phyloP scores from a whole-genome alignment of 2,113 vertebrate species.

The Phalacrocorax pelagicus region DNA sequence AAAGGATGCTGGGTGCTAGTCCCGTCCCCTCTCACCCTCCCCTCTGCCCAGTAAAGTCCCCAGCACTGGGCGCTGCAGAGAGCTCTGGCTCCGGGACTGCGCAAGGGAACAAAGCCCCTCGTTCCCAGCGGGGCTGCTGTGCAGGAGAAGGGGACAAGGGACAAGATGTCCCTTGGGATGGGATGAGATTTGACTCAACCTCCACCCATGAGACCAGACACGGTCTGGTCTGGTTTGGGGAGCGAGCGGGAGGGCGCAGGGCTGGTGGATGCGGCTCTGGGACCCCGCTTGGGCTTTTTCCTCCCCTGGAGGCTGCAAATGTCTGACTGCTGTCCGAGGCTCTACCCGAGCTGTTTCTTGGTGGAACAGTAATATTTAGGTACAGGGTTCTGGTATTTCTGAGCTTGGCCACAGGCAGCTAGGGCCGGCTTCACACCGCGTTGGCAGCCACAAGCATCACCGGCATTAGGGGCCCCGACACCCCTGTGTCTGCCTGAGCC shows the following conservation, averaged over 20 bases:
- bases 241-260: background rate
- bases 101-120: background rate
- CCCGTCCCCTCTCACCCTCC: background rate
- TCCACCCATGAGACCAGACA: no score
- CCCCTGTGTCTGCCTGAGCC: background rate
- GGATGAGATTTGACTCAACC: background rate
- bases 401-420: background rate
- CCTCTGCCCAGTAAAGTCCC: background rate
- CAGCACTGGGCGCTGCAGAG: background rate
- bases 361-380: background rate
- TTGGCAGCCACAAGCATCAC: no score
- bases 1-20: background rate
- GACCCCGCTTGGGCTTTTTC: background rate
- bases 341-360: background rate
- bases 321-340: rapidly evolving
- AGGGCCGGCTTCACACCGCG: rapidly evolving
- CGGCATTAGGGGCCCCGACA: background rate
- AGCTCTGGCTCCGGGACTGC: background rate
- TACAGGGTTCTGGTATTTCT: background rate
- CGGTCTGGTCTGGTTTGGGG: background rate
- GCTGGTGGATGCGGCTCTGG: background rate
- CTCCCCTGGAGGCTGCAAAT: no score
- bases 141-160: background rate
- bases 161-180: background rate
- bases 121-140: background rate